Conservation (phyloP, 2,113 vertebrate genomes). For the Anseranas semipalmata region DNA sequence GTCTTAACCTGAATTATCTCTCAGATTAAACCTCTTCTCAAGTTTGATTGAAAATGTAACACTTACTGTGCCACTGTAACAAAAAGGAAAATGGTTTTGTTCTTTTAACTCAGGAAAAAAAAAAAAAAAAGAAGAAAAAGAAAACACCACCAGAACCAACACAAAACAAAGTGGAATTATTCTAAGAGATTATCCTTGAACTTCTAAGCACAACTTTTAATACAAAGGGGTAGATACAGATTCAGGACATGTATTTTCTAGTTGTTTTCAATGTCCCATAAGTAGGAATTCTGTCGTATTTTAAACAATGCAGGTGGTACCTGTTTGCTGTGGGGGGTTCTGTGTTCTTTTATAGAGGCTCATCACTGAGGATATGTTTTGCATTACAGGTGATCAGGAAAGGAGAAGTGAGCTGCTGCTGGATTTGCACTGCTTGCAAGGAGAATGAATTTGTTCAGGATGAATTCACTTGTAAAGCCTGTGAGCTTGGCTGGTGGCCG, state of each 20-base stretch:
- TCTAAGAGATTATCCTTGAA: background rate
- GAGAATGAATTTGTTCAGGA: slow-evolving; percentile 96
- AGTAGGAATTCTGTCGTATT: background rate
- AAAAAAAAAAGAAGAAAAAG: background rate
- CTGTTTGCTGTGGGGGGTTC: background rate
- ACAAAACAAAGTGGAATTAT: background rate
- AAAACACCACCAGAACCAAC: background rate
- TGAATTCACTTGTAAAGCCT: slow-evolving; percentile 97
- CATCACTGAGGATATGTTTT: background rate
- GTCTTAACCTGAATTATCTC: background rate
- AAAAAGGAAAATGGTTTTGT: background rate
- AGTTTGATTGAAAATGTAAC: background rate
- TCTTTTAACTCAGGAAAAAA: background rate
- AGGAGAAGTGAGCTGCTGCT: slow-evolving; percentile 98
- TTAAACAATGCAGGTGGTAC: background rate
- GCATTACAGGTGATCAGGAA: slow-evolving; percentile 92
- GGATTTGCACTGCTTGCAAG: slow-evolving; percentile 98
- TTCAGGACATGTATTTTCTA: background rate
- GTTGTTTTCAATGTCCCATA: background rate
- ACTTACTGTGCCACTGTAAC: background rate
- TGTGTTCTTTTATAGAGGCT: background rate
- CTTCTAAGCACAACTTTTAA: background rate
- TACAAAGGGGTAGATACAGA: background rate
- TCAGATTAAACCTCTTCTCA: background rate
- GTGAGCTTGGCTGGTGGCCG: slow-evolving; percentile 97